Evolutionary conservation across 2,113 vertebrate species (phyloP).

Genomic region (zebrafish (Danio rerio)): DNA sequence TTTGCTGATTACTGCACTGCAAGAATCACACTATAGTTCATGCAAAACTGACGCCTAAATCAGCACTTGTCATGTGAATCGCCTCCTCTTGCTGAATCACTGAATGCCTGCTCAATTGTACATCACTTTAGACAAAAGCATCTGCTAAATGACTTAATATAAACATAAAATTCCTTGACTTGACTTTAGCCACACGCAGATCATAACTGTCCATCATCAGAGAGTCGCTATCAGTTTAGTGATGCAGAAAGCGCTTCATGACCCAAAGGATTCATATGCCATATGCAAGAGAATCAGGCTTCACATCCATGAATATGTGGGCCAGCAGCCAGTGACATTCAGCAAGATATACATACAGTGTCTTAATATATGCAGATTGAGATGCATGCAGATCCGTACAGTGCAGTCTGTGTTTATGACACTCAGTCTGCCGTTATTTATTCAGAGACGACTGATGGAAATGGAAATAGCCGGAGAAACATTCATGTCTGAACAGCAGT

Average conservation of each 20-base stretch:
- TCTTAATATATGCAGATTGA: conserved; percentile 13
- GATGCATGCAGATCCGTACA: neutral
- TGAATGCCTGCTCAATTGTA: no score
- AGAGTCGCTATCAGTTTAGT: conserved; percentile 23
- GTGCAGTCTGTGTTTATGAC: neutral
- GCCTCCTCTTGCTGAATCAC: no score
- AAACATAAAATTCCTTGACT: no score
- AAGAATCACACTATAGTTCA: conserved; percentile 2
- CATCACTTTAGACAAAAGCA: no score
- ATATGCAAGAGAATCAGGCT: conserved; percentile 39
- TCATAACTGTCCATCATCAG: conserved; percentile 7
- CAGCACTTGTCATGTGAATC: no score
- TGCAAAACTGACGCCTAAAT: no score
- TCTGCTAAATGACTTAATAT: no score
- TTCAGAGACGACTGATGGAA: conserved; percentile 3
- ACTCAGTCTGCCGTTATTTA: neutral
- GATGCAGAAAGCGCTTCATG: conserved; percentile 30
- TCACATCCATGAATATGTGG: conserved; percentile 36
- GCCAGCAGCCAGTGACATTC: conserved; percentile 31
- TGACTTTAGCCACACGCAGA: neutral
- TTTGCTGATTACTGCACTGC: conserved; percentile 2
- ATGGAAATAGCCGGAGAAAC: neutral
- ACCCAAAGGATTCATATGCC: conserved; percentile 41
- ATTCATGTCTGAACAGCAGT: neutral
- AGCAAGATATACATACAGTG: conserved; percentile 17